Base-by-base conservation (phyloP, 2,888 invertebrate genomes). In the Tillus elongatus region DNA sequence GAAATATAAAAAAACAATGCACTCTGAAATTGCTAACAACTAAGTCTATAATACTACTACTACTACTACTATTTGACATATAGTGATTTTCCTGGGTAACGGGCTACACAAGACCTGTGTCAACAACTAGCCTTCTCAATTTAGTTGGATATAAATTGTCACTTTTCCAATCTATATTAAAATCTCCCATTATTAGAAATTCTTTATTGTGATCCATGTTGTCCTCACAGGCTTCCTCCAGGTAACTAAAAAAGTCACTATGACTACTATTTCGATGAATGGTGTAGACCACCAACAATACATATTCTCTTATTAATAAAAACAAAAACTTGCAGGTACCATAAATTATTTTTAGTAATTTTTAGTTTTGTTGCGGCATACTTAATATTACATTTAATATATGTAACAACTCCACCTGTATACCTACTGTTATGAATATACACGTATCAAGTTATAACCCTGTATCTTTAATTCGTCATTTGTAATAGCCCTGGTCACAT, bases 161-260 rank as follows among this genome's bases (percentile, higher is more conserved):
- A n/a, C n/a, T n/a, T n/a, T n/a, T n/a, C n/a, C n/a, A 10, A 10
- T 29, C 30, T 8, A 29, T 29, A 29, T 29, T 29, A 6, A 29
- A 10, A 10, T 29, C 11, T 9, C 30, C 30, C 30, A 29, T 9
- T 9, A 29, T 8, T 8, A 9, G 6, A 8, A 10, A 8, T 29
- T 11, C 10, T 11, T 10, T 6, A 8, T 29, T 29, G 4, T 29
- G 30, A n/a, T n/a, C n/a, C n/a, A n/a, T n/a, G n/a, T n/a, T n/a
- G 6, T 29, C 30, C 8, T 10, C 11, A 6, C 4, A 29, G 4
- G 6, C 11, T 11, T 29, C 30, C 10, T 29, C 11, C 8, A 29
- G 10, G 10, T 9, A 29, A 6, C 11, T 10, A 6, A 29, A 11
- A 29, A 29, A 29, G 4, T 29, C 11, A 6, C 8, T 8, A 8